Evolutionary conservation across 2,888 invertebrate genomes (phyloP), one percentile per base, ranked within the genome.

Genomic region (Cepaea hortensis): DNA sequence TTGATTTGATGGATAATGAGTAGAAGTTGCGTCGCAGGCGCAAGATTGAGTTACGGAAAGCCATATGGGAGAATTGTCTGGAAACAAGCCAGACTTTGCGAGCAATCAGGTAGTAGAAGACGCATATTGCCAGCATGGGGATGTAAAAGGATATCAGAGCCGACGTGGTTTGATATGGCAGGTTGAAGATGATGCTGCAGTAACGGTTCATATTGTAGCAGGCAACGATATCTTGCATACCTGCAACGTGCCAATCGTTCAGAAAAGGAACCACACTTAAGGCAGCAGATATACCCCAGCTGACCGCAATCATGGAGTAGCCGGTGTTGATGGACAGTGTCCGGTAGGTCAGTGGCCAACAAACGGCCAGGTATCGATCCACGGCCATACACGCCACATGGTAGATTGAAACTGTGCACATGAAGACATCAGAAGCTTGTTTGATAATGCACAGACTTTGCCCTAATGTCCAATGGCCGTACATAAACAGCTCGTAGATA

Each of bases 281-380:
- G 15, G 15, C 23, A 23, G 76, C 76, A 50, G 76, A 48, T 5
- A 76, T 3, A 4, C 48, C 4, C 76, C 76, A 76, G 50, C 76
- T 50, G 20, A 89, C 85, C 11, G 90, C 90, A 6, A 93, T 77
- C 88, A 92, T 90, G 3, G 89, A 11, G 20, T 88, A 88, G 15
- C 91, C 91, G 35, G 90, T 89, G 35, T 86, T 88, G 15, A 90
- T 89, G n/a, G 89, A 91, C 50, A 92, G 88, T 65, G 89, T 89
- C 82, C 91, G 91, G 82, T 92, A 92, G 18, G 90, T 90, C 55
- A 91, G 90, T n/a, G 92, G 92, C n/a, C 90, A 84, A 88, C 93
- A 92, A 4, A 93, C 92, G 76, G 92, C 92, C n/a, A 92, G 86
- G 86, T 92, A 93, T 20, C 93, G 87, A 87, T 92, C 93, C 15